Conservation (phyloP, 92 coral and sea anemone species). For the Zoanthus sansibaricus region DNA sequence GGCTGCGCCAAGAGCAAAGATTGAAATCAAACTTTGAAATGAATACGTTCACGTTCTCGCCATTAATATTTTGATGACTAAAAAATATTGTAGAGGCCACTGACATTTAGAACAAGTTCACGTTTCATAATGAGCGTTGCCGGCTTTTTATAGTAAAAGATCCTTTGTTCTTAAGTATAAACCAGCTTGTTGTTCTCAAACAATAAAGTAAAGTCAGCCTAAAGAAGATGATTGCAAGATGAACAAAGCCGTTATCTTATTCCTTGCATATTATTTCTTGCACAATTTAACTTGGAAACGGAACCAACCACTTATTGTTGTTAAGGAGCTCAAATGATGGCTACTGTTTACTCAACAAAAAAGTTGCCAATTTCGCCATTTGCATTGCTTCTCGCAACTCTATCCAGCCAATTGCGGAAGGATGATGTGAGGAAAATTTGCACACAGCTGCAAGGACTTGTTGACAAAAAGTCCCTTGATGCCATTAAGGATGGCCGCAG, state of each 20-base stretch:
- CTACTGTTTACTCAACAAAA: conserved; percentile 25
- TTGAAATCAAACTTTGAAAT: too few relatives aligned
- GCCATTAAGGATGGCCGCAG: conserved; percentile 71
- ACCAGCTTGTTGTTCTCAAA: conserved; percentile 16
- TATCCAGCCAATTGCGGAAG: conserved; percentile 70
- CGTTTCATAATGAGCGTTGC: not conserved
- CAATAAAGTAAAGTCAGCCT: not conserved
- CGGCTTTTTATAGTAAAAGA: not conserved
- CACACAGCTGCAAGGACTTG: conserved; percentile 83
- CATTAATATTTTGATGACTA: too few relatives aligned
- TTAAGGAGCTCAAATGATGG: conserved; percentile 34
- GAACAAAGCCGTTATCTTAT: not conserved
- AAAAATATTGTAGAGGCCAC: too few relatives aligned
- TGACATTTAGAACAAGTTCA: too few relatives aligned
- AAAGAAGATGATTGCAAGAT: not conserved
- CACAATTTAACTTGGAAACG: conserved; percentile 9
- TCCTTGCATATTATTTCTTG: not conserved
- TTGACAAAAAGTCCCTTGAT: conserved; percentile 82
- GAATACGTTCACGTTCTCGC: too few relatives aligned
- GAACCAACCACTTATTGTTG: not conserved
- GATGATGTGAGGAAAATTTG: conserved; percentile 77
- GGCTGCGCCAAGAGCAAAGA: too few relatives aligned
- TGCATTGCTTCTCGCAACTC: conserved; percentile 69
- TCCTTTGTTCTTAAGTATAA: not conserved
- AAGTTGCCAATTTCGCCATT: conserved; percentile 65